A percentile compares a stretch with the other conserved stretches of the same genome.
These are phyloP conservation scores for Vimba vimba DNA, from an alignment of 2,113 vertebrate genomes.

Conservation along the genomic window DNA sequence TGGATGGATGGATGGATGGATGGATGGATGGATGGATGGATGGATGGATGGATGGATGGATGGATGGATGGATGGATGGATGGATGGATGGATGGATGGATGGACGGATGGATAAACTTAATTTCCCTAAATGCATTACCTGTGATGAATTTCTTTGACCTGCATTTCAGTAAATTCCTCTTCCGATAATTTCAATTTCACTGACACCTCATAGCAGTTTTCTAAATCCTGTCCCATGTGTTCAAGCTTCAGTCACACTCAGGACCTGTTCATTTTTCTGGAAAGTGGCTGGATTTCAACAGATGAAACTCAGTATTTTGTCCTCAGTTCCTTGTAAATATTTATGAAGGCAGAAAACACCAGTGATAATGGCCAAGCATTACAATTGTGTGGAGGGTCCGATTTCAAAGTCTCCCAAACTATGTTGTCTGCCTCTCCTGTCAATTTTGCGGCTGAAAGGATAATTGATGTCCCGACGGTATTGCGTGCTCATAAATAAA, in stretches of 20 bases:
- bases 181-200: not conserved
- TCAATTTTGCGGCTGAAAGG: conserved; percentile 40
- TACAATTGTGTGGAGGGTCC: conserved; percentile 30
- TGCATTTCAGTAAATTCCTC: not conserved
- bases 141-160: too few relatives aligned
- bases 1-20: not conserved
- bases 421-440: conserved; percentile 22
- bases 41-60: not conserved
- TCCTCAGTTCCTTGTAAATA: not conserved
- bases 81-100: not conserved
- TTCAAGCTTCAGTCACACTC: not conserved
- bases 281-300: not conserved
- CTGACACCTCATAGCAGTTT: too few relatives aligned
- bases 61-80: not conserved
- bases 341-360: conserved; percentile 14
- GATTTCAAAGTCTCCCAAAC: conserved; percentile 40
- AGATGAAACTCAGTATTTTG: not conserved
- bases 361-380: conserved; percentile 11
- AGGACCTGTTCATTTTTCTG: not conserved
- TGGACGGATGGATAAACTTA: not conserved
- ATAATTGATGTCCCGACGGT: conserved; percentile 53
- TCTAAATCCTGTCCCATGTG: too few relatives aligned
- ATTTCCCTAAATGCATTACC: too few relatives aligned
- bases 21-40: not conserved
- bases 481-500: conserved; percentile 56